These are phyloP conservation scores for Dendronephthya gigantea DNA, from an alignment of 64 coral and sea anemone species.

Conservation along the genomic window DNA sequence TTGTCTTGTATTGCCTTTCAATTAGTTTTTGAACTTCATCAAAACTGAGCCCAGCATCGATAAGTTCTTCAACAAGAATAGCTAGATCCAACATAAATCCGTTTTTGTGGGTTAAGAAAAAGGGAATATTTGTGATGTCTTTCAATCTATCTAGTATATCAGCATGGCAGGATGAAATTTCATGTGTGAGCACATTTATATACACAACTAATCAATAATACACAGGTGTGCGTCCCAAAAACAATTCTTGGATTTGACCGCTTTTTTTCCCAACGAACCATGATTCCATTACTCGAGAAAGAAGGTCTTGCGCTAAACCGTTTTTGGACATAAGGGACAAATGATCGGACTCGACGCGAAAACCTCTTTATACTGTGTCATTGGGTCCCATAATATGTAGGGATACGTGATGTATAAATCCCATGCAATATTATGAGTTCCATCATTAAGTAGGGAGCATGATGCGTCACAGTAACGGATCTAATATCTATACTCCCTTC, in stretches of 20 bases:
- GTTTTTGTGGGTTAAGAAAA: conserved; percentile 35
- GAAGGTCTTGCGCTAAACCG: background rate
- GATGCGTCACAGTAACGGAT: background rate
- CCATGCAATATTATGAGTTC: background rate
- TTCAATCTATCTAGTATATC: conserved; percentile 24
- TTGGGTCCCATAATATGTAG: conserved; percentile 42
- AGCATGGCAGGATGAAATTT: conserved; percentile 40
- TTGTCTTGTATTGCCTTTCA: conserved; percentile 26
- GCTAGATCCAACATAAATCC: conserved; percentile 16
- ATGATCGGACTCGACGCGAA: background rate
- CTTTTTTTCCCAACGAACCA: conserved; percentile 34
- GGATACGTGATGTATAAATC: conserved; percentile 42
- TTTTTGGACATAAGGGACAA: conserved; percentile 25
- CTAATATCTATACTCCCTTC: background rate
- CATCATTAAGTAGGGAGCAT: background rate
- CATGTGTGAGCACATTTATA: conserved; percentile 30
- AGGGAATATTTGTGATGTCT: conserved; percentile 21
- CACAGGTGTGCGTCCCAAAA: conserved; percentile 21
- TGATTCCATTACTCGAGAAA: conserved; percentile 23
- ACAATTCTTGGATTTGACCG: conserved; percentile 26
- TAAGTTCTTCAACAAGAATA: conserved; percentile 38
- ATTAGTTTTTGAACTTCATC: conserved; percentile 29
- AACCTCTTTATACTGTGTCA: conserved; percentile 15
- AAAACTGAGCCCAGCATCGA: conserved; percentile 36
- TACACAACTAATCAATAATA: conserved; percentile 20